Percentiles rank a stretch among this genome's conserved stretches.
Conservation (phyloP, 2,797 vertebrate genomes). For the Scleropages formosus region DNA sequence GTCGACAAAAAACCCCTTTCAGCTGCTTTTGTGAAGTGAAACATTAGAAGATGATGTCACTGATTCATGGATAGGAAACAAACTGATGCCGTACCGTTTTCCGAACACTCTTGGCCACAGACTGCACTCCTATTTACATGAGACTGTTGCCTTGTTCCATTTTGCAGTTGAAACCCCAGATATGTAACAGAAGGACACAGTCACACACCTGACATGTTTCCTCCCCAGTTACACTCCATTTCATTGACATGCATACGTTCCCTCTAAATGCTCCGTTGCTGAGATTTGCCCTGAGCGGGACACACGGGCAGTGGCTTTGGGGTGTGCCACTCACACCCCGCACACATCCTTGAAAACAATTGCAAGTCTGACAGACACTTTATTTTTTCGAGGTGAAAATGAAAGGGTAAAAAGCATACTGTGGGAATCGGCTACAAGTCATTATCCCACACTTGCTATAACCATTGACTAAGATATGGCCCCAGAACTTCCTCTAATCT, state of each 20-base stretch:
- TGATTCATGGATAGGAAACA: too few species aligned
- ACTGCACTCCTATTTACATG: too few species aligned
- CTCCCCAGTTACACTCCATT: neutral
- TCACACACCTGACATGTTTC: neutral
- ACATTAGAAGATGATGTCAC: too few species aligned
- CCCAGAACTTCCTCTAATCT: conserved; percentile 52
- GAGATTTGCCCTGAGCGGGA: conserved; percentile 44
- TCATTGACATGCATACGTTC: neutral
- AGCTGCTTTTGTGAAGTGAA: too few species aligned
- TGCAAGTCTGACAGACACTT: conserved; percentile 64
- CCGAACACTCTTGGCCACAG: too few species aligned
- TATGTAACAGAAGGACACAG: too few species aligned
- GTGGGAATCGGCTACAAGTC: conserved; percentile 74
- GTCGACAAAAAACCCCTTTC: too few species aligned
- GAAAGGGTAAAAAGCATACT: conserved; percentile 57
- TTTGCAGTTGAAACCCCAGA: too few species aligned
- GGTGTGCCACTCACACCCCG: conserved; percentile 61
- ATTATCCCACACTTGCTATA: conserved; percentile 69
- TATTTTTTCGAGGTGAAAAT: conserved; percentile 67
- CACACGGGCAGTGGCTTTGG: conserved; percentile 39
- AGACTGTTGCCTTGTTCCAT: too few species aligned
- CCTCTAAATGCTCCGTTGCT: conserved; percentile 32
- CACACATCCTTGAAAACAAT: conserved; percentile 50
- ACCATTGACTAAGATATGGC: conserved; percentile 49
- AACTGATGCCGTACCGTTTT: too few species aligned